Base-by-base conservation (phyloP, 2,888 invertebrate genomes). In the Theretra japonica region DNA sequence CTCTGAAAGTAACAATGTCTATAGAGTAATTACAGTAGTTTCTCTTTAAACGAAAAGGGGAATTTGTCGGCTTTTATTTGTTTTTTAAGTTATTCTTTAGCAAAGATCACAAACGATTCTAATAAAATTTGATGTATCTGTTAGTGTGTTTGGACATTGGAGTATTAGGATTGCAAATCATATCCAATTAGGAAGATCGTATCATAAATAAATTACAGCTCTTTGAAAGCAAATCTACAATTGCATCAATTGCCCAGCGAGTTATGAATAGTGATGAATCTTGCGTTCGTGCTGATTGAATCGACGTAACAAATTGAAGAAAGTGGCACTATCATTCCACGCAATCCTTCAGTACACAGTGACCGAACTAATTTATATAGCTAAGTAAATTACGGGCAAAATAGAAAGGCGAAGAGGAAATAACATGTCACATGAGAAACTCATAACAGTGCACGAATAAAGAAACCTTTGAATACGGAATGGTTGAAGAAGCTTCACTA, bases 231-330 rank as follows among this genome's bases (percentile, higher is more conserved):
- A 65, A 6, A 23, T 62, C 62, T 62, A 62, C 62, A 65, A 48
- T 65, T 65, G 23, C 65, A 65, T 41, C 70, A 59, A 59, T 48
- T 25, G 60, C 50, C n/a, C 70, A 71, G 57, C 73, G 68, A 71
- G 71, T 70, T 73, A 73, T 69, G 68, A 62, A 70, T 62, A 59
- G 70, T 74, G 70, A 74, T 62, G 75, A 76, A 72, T 75, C 70
- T 68, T 68, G 60, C 59, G 70, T 74, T 75, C 74, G 75, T 76
- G 74, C 73, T 72, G 68, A 77, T 75, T 72, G 65, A 73, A 75
- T 76, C 71, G 75, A 77, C 75, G 76, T 70, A 75, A 77, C 76
- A 73, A 78, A 79, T 76, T 68, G 70, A 79, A 73, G 78, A 77
- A 77, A 80, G 77, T 73, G 72, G 65, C 70, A 73, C 69, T 56